Base-by-base conservation (phyloP, 2,888 invertebrate species). In the Icerya purchasi region DNA sequence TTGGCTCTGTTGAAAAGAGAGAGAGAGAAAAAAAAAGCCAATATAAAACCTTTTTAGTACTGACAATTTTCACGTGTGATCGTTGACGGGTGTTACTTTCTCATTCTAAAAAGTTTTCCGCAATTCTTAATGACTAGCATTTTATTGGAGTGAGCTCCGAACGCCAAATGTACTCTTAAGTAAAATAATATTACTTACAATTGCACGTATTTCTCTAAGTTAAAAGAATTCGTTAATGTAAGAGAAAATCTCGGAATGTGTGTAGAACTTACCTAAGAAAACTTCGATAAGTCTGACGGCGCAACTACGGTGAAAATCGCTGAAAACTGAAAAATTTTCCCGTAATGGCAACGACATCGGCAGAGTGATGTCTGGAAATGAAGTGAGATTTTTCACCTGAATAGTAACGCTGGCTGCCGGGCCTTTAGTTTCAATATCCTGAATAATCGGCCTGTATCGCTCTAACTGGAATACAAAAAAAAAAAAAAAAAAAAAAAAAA, bases 241-340 rank as follows among this genome's bases (percentile, higher is more conserved):
- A n/a, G n/a, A n/a, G n/a, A n/a, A n/a, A n/a, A n/a, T n/a, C n/a
- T n/a, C n/a, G n/a, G n/a, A n/a, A n/a, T n/a, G n/a, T n/a, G n/a
- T n/a, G n/a, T n/a, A n/a, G 36, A 54, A 70, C 68, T 74, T 71
- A 78, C 84, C 75, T 74, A 86, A 72, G 59, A 86, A 79, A 22
- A 80, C 73, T 57, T 81, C 76, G 58, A 85, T 81, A 61, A 89
- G 76, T 64, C 79, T 75, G 0, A 77, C 77, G 2, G 88, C 86
- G 69, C 86, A 78, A 56, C 75, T 74, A 53, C 83, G 78, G 69
- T 90, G 89, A 19, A 70, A 72, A 0, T 82, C 81, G 61, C 83
- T 76, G 68, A 88, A 88, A 20, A 85, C 73, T 0, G 86, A 86
- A 71, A 89, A 88, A 66, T 78, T 76, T 2, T 78, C 79, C n/a